A percentile compares a stretch with the other conserved stretches of the same genome.
Conservation (phyloP, 1,140 invertebrate species). For the Leptonema lineaticorne region DNA sequence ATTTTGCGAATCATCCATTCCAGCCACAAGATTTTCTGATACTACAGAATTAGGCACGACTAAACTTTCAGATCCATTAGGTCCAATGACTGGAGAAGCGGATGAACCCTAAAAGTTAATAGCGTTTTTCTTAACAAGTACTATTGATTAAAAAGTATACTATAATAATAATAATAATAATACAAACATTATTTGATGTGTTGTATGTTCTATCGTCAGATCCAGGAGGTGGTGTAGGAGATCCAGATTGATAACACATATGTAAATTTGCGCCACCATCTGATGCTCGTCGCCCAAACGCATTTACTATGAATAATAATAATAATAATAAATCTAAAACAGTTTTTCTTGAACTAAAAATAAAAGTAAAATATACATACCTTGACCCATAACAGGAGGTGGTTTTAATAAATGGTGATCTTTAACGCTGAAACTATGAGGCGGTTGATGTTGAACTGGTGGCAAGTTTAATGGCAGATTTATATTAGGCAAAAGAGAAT, state of each 20-base stretch:
- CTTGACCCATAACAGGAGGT: conserved; percentile 82
- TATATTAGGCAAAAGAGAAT: conserved; percentile 59
- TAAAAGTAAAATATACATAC: conserved; percentile 59
- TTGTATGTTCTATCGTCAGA: conserved; percentile 37
- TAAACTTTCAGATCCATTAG: conserved; percentile 42
- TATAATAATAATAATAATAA: conserved; percentile 2
- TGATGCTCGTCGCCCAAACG: conserved; percentile 87
- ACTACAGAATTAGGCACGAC: conserved; percentile 42
- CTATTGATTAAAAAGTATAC: too few relatives aligned
- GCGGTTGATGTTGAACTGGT: conserved; percentile 56
- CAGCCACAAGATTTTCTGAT: conserved; percentile 37
- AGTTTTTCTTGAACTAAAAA: too few relatives aligned
- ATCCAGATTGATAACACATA: conserved; percentile 66
- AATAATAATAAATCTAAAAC: conserved; percentile 23
- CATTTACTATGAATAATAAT: conserved; percentile 62
- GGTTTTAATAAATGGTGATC: conserved; percentile 93
- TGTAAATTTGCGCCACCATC: conserved; percentile 94
- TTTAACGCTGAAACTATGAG: conserved; percentile 84
- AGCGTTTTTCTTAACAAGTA: neutral
- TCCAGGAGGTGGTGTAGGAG: conserved; percentile 43
- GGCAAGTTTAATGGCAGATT: conserved; percentile 53
- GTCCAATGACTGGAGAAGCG: conserved; percentile 15
- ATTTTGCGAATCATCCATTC: conserved; percentile 26
- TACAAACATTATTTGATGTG: conserved; percentile 29
- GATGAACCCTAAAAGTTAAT: neutral